Conservation (phyloP, 2,113 vertebrate genomes). For the Poicephalus meyeri region DNA sequence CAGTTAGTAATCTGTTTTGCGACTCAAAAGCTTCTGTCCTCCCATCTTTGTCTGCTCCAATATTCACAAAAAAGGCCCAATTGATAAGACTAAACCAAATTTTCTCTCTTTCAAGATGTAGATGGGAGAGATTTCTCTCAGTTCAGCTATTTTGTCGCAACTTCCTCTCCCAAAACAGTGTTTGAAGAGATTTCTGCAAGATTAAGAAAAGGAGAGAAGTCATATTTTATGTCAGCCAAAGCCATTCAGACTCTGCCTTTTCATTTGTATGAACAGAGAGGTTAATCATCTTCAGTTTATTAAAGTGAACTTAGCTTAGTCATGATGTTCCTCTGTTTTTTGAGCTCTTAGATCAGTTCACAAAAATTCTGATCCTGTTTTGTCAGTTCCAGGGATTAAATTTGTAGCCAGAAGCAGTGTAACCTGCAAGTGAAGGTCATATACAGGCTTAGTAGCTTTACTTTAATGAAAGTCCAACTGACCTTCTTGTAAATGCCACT, state of each 20-base stretch:
- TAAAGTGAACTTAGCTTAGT: background rate
- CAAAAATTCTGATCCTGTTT: background rate
- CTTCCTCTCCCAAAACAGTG: background rate
- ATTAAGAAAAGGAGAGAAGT: background rate
- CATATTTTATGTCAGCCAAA: background rate
- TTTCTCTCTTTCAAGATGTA: background rate
- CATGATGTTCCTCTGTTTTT: background rate
- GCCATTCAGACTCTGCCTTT: background rate
- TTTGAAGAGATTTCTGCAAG: background rate
- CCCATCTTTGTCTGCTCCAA: background rate
- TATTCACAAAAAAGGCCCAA: background rate
- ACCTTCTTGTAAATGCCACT: background rate
- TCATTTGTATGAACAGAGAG: background rate
- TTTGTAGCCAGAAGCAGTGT: background rate
- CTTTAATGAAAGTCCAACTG: background rate
- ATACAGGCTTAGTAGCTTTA: background rate
- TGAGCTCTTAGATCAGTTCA: background rate
- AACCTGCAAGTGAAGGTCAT: background rate
- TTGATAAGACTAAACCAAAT: background rate
- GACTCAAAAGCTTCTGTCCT: background rate
- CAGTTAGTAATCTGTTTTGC: background rate
- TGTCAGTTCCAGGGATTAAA: background rate
- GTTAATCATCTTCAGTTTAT: background rate
- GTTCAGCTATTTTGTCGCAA: background rate
- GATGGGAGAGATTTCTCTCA: background rate